Base-by-base conservation (phyloP, 1,140 invertebrate species). In the Heliconius congener region DNA sequence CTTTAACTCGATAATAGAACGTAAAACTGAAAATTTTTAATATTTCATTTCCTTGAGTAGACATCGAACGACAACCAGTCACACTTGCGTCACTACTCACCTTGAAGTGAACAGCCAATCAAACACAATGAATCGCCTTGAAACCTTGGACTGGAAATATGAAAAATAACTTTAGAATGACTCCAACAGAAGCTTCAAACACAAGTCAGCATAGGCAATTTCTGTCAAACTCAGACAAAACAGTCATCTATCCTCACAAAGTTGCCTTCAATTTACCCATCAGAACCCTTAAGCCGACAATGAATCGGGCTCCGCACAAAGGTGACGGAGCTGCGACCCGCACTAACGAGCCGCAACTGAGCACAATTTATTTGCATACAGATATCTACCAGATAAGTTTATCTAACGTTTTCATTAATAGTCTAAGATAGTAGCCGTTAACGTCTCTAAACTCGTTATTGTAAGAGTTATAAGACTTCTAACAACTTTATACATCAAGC, bases 351-450 rank as follows among this genome's bases (percentile, higher is more conserved):
- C 74, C 57, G 42, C 79, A 71, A 71, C 74, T 74, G 74, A 73
- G 79, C 71, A 76, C 76, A 57, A 78, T 84, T 84, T 84, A 84
- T 84, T 84, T 80, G 75, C 81, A 77, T 77, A 76, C 75, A 81
- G 72, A 79, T 79, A 77, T 74, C 73, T 34, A 46, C 50, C 42
- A 77, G 81, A 82, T 82, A 77, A 74, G 57, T 77, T 79, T 76
- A 82, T 82, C 81, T 79, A 79, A 82, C 78, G 66, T 79, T 82
- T 82, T 82, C 79, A 81, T 83, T 81, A 83, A 83, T 78, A 77
- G 76, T n/a, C 23, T 46, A 72, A 78, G 78, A 73, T 76, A 77
- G 72, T 52, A 70, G 76, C 50, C n/a, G 77, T 57, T 73, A 75
- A 78, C 71, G 80, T 78, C 76, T 72, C 42, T 74, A 80, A 60